phyloP scores from a whole-genome alignment of 2,797 vertebrate species.

The Alca torda region DNA sequence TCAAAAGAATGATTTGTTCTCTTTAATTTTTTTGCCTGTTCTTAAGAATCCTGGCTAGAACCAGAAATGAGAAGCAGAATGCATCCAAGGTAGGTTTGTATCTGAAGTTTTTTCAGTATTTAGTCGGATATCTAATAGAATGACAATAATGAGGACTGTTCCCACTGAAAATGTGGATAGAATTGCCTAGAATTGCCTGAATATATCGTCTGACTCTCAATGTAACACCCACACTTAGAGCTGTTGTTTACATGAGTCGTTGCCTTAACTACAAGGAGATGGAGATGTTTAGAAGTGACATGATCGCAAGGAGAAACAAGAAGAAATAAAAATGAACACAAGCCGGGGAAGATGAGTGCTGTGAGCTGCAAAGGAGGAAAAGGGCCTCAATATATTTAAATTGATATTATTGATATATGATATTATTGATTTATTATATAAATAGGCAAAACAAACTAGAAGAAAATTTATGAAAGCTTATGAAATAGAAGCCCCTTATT shows the following conservation, averaged over 20 bases:
- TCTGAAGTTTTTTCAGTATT: neutral
- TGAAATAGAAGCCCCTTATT: neutral
- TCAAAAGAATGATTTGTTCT: neutral
- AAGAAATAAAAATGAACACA: neutral
- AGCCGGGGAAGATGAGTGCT: neutral
- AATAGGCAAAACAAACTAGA: neutral
- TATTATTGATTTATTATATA: neutral
- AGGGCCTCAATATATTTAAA: neutral
- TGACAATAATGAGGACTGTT: neutral
- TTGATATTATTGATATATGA: no score
- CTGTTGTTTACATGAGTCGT: neutral
- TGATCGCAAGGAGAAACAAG: neutral
- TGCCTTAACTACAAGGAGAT: neutral
- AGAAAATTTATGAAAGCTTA: neutral
- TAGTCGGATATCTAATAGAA: neutral
- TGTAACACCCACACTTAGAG: neutral
- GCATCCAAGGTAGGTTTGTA: neutral
- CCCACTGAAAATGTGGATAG: neutral
- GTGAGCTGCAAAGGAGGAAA: neutral
- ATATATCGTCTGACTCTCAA: neutral
- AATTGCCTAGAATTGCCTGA: neutral
- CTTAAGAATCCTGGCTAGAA: neutral
- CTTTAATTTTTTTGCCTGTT: neutral
- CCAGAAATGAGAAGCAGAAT: neutral
- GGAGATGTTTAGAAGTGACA: neutral